Conservation (phyloP, 2,888 invertebrate species). For the Eristalinus sepulchralis region DNA sequence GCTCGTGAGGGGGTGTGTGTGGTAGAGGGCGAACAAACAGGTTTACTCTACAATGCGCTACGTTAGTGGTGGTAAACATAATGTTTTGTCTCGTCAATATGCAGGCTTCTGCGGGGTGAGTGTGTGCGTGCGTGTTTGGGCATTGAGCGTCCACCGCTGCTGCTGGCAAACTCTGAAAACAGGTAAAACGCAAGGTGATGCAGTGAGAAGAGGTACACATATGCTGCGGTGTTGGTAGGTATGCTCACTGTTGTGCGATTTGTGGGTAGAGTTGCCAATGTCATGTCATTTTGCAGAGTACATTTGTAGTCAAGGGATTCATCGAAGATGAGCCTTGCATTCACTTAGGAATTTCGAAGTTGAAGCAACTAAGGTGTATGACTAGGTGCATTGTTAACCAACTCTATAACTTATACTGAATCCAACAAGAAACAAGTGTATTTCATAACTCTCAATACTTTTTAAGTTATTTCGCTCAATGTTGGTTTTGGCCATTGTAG, state of each 20-base stretch:
- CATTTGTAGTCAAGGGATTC: neutral
- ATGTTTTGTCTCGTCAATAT: neutral
- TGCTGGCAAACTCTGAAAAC: slow-evolving; percentile 28
- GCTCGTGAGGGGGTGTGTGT: neutral
- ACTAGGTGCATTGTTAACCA: no score
- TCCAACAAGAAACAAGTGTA: no score
- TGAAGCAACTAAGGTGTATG: no score
- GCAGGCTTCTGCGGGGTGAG: neutral
- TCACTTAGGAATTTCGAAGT: no score
- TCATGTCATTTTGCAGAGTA: neutral
- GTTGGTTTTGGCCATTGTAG: no score
- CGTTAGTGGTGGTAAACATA: slow-evolving; percentile 9
- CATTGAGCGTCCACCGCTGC: neutral
- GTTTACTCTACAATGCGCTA: slow-evolving; percentile 28
- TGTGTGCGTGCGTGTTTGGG: neutral
- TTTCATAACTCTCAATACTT: no score
- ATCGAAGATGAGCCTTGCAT: no score
- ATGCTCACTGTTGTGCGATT: slow-evolving; percentile 7
- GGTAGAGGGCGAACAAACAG: slow-evolving; percentile 42
- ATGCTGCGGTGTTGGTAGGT: slow-evolving; percentile 12
- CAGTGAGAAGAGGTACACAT: slow-evolving; percentile 9
- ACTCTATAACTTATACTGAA: no score
- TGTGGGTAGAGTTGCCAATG: slow-evolving; percentile 22
- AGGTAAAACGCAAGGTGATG: slow-evolving; percentile 45
- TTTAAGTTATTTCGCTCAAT: no score